Percentiles rank a stretch among this genome's conserved stretches.
phyloP scores from a whole-genome alignment of 2,113 vertebrate genomes.

The Syngnathus scovelli region DNA sequence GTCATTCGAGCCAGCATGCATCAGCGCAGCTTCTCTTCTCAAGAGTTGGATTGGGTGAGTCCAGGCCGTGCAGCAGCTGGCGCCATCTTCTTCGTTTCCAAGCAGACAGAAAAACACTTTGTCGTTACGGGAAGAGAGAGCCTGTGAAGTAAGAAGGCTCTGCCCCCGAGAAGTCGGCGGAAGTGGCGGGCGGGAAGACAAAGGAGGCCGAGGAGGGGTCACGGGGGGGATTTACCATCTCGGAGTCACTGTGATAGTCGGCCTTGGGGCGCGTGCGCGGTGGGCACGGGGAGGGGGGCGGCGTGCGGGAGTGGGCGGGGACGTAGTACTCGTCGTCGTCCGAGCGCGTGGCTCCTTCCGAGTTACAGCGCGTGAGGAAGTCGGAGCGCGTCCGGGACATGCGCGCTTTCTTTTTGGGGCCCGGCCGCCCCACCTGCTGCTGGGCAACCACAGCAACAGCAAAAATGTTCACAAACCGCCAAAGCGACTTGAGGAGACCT shows the following conservation, averaged over 20 bases:
- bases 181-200: constrained; percentile 14
- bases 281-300: constrained; percentile 73
- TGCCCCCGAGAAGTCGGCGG: constrained; percentile 15
- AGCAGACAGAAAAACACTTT: constrained; percentile 8
- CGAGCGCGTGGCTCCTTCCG: constrained; percentile 88
- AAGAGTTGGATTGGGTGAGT: background rate
- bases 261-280: constrained; percentile 70
- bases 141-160: constrained; percentile 46
- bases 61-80: background rate
- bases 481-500: background rate
- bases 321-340: constrained; percentile 82
- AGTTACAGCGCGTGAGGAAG: constrained; percentile 97
- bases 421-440: constrained; percentile 73
- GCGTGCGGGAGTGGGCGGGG: constrained; percentile 78
- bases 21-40: constrained; percentile 3
- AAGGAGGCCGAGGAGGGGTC: constrained; percentile 34
- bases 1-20: constrained; percentile 46
- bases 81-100: background rate
- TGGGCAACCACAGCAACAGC: constrained; percentile 65
- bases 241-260: constrained; percentile 95
- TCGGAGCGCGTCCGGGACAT: constrained; percentile 98
- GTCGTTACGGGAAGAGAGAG: background rate
- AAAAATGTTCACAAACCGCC: constrained; percentile 2
- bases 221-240: constrained; percentile 86
- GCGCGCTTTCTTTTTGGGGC: constrained; percentile 97